These are phyloP conservation scores for Archocentrus centrarchus DNA, from an alignment of 2,113 vertebrate species.

Conservation along the genomic window DNA sequence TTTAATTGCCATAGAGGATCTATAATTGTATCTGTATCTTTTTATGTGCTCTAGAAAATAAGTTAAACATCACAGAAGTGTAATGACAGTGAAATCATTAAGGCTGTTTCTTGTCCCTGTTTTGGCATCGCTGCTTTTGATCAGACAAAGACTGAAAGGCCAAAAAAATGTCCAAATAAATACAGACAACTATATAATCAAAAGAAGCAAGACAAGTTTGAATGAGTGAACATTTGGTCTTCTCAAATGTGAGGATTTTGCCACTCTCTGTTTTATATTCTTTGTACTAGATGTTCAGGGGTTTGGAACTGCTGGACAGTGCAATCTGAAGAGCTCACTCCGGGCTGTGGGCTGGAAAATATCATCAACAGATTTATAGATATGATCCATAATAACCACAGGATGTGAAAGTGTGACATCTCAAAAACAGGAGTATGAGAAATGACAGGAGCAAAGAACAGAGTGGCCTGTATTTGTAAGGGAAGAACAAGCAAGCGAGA, in stretches of 20 bases:
- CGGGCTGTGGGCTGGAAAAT: not conserved
- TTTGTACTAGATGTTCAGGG: not conserved
- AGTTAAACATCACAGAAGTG: not conserved
- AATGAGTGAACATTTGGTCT: not conserved
- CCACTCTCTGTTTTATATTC: not conserved
- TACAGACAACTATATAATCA: not conserved
- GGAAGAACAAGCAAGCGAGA: not conserved
- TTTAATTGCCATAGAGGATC: not conserved
- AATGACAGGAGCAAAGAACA: not conserved
- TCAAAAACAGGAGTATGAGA: not conserved
- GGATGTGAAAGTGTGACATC: not conserved
- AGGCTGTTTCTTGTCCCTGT: not conserved
- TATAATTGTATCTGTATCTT: not conserved
- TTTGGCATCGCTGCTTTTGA: not conserved
- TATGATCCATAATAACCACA: not conserved
- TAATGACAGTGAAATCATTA: not conserved
- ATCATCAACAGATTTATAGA: not conserved
- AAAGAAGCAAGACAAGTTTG: not conserved
- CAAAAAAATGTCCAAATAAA: not conserved
- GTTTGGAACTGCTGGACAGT: not conserved
- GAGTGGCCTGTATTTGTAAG: constrained; percentile 13
- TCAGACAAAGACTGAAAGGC: not conserved
- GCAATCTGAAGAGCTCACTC: not conserved
- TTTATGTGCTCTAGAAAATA: not conserved
- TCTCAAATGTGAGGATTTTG: constrained; percentile 4